A percentile compares a stretch with the other conserved stretches of the same genome.
Conservation (phyloP, 1,140 invertebrate species). For the Drosophila arawakana region DNA sequence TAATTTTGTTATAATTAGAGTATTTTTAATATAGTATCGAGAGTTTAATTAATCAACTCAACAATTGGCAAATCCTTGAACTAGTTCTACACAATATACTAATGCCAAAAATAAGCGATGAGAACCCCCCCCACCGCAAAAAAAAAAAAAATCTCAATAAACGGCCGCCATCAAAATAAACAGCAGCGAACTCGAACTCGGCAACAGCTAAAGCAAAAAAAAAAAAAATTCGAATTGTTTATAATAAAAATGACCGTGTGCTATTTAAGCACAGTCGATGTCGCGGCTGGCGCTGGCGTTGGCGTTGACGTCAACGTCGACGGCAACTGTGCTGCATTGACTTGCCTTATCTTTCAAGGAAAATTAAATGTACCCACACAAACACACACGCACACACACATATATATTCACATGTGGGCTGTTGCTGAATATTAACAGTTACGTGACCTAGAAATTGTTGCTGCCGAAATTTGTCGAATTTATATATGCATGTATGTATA, state of each 20-base stretch:
- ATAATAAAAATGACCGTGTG: slow-evolving; percentile 83
- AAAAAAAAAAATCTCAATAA: slow-evolving; percentile 41
- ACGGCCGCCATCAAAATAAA: slow-evolving; percentile 66
- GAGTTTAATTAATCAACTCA: slow-evolving; percentile 13
- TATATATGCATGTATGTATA: not conserved
- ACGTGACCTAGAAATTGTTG: slow-evolving; percentile 72
- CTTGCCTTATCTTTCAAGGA: slow-evolving; percentile 81
- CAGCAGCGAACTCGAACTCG: slow-evolving; percentile 62
- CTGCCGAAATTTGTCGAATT: slow-evolving; percentile 29
- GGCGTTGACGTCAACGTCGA: slow-evolving; percentile 23
- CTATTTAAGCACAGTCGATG: slow-evolving; percentile 72
- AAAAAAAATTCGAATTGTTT: slow-evolving; percentile 73
- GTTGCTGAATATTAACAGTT: slow-evolving; percentile 71
- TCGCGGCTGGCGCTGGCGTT: slow-evolving; percentile 26
- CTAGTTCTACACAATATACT: slow-evolving; percentile 59
- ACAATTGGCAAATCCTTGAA: slow-evolving; percentile 70
- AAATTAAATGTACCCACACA: slow-evolving; percentile 63
- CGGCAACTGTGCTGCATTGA: slow-evolving; percentile 26
- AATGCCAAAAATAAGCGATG: slow-evolving; percentile 63
- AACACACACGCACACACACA: not conserved
- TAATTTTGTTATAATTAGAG: not conserved
- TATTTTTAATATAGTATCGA: slow-evolving; percentile 7
- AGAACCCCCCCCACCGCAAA: slow-evolving; percentile 26
- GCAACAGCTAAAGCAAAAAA: slow-evolving; percentile 55
- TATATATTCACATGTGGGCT: slow-evolving; percentile 30